Base-by-base conservation (phyloP, 2,888 invertebrate genomes). In the Pemphredon lugubris region DNA sequence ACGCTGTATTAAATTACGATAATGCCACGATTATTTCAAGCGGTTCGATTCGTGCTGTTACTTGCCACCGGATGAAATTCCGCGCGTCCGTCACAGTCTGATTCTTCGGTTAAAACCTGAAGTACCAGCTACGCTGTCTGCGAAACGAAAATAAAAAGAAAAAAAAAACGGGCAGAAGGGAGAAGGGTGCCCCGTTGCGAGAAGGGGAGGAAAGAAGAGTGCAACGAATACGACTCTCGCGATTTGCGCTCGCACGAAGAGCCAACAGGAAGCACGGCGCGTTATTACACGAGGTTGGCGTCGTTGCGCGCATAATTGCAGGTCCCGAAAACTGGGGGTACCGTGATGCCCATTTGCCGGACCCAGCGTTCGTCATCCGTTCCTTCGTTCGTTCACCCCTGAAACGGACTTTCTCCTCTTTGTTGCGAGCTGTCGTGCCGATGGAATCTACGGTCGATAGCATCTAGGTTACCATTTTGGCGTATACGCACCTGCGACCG, bases 61-160 rank as follows among this genome's bases (percentile, higher is more conserved):
- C 57, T 34, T 42, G 44, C 57, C 55, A 59, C 73, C 81, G 73
- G 78, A 67, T 67, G 74, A 64, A 65, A 80, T 64, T 80, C 65
- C 54, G 70, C 58, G 68, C 55, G 61, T 59, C 45, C 74, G 83
- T 82, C 77, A 83, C 83, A 69, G 70, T 79, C 83, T 77, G 83
- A 71, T 79, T 79, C 75, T 34, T 50, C 59, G 63, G 37, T 34
- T 63, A 54, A 65, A 72, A 55, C 47, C 26, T 32, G 39, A 54
- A 71, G 16, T 65, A 26, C 26, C n/a, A 16, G 16, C 39, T 54
- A 51, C 21, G 53, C 16, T 30, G 14, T 14, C 37, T 48, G 34
- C 45, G 30, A 51, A 30, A 34, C 26, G 40, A 51, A 45, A 14
- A 14, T 32, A 34, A 37, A 51, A 47, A 16, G n/a, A 45, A 37